Base-by-base conservation (phyloP, 1,140 invertebrate species). In the Triops longicaudatus region DNA sequence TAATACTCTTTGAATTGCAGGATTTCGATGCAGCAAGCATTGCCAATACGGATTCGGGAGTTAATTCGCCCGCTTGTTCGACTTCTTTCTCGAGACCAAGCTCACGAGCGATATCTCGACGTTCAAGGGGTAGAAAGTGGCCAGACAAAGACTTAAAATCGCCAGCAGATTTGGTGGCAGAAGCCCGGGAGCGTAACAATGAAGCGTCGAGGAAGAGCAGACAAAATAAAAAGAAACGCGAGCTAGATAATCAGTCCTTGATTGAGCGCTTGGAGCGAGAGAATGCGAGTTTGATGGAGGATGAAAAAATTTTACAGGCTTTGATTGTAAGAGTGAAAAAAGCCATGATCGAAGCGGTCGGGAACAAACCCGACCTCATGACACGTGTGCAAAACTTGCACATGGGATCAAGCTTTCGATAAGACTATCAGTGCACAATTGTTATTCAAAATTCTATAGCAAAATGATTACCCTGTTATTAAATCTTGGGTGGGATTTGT, bases 121-220 rank as follows among this genome's bases (percentile, higher is more conserved):
- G 50, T 14, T n/a, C 17, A 63, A 10, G 22, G 14, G 22, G 50
- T 22, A 10, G 22, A 22, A 63, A 63, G 6, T 63, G 1, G 50
- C 17, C 10, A 1, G 50, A 63, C 6, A 63, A 63, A 22, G 50
- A 63, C 14, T 63, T 22, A 1, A 63, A 63, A 63, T 63, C 50
- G 17, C 50, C 50, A 63, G 50, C 11, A 22, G 50, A 63, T 22
- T 63, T 63, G 50, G 50, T 63, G 6, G 22, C 14, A 0, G 50
- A 63, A 17, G 50, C 50, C 4, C 37, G 74, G 14, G 74, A 50
- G 43, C 43, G 74, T 17, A 75, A 75, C 74, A 75, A 75, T 63
- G 74, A 75, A 44, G 74, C 74, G 26, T 75, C 74, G 26, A n/a
- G 74, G 42, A 75, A 75, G 42, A 50, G 42, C 42, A 37, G 74